Evolutionary conservation across 2,113 vertebrate genomes (phyloP).

Genomic region (Crypturellus undulatus): DNA sequence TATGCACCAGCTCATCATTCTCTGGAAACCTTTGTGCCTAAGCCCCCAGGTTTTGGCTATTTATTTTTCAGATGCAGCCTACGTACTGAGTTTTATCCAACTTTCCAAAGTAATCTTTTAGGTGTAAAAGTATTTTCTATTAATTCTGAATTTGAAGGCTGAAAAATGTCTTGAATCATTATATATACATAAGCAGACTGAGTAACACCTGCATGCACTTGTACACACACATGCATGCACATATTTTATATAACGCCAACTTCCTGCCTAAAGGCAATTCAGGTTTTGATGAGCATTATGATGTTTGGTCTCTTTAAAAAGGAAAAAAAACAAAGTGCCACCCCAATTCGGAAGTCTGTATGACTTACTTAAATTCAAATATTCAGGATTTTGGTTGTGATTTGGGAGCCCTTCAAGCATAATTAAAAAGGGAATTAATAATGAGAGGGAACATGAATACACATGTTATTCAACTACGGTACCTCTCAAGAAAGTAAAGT

Average conservation of each 20-base stretch:
- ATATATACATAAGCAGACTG: not conserved
- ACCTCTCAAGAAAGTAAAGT: not conserved
- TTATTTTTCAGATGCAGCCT: not conserved
- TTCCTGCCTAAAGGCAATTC: constrained; percentile 19
- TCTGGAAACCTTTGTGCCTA: not conserved
- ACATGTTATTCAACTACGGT: not conserved
- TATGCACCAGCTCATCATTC: not conserved
- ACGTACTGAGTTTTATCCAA: not conserved
- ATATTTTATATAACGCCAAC: not conserved
- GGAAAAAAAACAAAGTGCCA: not conserved
- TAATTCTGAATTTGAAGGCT: not conserved
- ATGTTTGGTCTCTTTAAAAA: not conserved
- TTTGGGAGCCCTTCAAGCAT: not conserved
- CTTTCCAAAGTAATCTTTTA: not conserved
- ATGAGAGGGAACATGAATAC: not conserved
- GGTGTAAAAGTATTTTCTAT: not conserved
- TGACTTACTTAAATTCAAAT: not conserved
- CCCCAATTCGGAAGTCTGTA: not conserved
- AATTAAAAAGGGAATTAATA: not conserved
- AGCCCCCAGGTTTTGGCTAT: not conserved
- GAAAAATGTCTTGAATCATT: not conserved
- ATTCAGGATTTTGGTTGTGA: not conserved
- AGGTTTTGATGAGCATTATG: not conserved
- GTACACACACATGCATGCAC: not conserved
- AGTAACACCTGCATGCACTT: not conserved